Evolutionary conservation across 2,797 vertebrate genomes (phyloP).

Genomic region (Melanotaenia maccullochi): DNA sequence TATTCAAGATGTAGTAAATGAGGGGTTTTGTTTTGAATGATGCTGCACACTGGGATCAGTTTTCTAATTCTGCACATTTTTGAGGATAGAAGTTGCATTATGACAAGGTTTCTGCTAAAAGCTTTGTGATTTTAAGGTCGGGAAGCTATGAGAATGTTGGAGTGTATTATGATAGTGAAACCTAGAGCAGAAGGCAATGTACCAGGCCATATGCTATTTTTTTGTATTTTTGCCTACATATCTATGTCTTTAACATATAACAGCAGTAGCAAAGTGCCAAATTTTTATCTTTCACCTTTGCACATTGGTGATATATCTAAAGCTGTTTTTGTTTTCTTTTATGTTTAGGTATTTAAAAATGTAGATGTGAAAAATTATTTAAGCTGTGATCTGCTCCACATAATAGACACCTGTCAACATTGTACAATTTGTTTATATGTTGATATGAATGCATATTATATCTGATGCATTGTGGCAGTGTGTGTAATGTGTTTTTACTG

Average conservation of each 20-base stretch:
- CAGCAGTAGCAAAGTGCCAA: constrained; percentile 75
- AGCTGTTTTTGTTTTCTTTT: constrained; percentile 45
- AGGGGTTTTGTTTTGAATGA: background rate
- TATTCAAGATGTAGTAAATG: constrained; percentile 49
- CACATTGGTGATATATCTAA: constrained; percentile 72
- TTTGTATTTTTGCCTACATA: constrained; percentile 64
- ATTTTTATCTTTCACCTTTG: constrained; percentile 68
- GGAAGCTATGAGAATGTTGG: constrained; percentile 37
- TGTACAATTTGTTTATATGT: constrained; percentile 62
- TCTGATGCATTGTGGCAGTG: constrained; percentile 53
- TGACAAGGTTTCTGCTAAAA: constrained; percentile 37
- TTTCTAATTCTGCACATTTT: constrained; percentile 53
- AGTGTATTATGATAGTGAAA: constrained; percentile 44
- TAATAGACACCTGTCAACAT: constrained; percentile 59
- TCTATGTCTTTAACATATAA: constrained; percentile 58
- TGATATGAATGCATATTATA: constrained; percentile 60
- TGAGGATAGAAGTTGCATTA: constrained; percentile 32
- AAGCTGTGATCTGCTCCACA: constrained; percentile 72
- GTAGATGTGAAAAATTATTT: constrained; percentile 72
- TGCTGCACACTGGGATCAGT: constrained; percentile 50
- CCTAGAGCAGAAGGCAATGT: constrained; percentile 38
- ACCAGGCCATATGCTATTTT: constrained; percentile 67
- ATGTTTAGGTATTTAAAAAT: constrained; percentile 72
- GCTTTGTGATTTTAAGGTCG: constrained; percentile 49
- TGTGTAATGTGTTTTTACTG: constrained; percentile 57